Base-by-base conservation (phyloP, 2,113 vertebrate species). In the Gallinago media region DNA sequence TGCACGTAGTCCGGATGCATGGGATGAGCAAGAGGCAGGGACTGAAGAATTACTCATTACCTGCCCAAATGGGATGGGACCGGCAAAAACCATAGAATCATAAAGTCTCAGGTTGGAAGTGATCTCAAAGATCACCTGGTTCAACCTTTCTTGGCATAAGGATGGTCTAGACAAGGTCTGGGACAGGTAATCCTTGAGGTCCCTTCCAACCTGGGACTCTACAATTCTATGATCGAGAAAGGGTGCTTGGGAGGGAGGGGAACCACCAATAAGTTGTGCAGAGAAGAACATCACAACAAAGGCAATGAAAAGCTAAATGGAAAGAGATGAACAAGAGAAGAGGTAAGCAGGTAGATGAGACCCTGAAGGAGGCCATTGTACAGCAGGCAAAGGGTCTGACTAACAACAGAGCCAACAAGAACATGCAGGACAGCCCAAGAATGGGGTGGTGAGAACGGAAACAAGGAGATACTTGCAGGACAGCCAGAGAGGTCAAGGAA, bases 1-100 rank as follows among this genome's bases (percentile, higher is more conserved):
- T 21, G 55, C 56, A 46, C 2, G 2, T 49, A 67, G 61, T 44
- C 63, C 8, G 7, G 72, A 86, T 0, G 1, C 56, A 52, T 2
- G 12, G 44, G 34, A 83, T 74, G 79, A 89, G 66, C 36, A 66
- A 86, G 68, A 75, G 40, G 50, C 20, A 89, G 47, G 65, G 68
- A 44, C 63, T 9, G 42, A 81, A 62, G 20, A 59, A 36, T 32
- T 26, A 36, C 52, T 63, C 52, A 15, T 36, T 70, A 19, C 2
- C 0, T 26, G 54, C 44, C 55, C 49, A 34, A 71, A 52, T 40
- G 38, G 62, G 32, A 66, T 17, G 21, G 40, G 67, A 29, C 54
- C 54, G 55, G 71, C 32, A 61, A 85, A 86, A 93, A 36, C 5
- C 19, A 42, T 5, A 31, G 12, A 65, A 27, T 42, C 27, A 42